Percentiles rank a stretch among this genome's conserved stretches.
phyloP scores from a whole-genome alignment of 2,113 vertebrate genomes.

The Dipodomys merriami region DNA sequence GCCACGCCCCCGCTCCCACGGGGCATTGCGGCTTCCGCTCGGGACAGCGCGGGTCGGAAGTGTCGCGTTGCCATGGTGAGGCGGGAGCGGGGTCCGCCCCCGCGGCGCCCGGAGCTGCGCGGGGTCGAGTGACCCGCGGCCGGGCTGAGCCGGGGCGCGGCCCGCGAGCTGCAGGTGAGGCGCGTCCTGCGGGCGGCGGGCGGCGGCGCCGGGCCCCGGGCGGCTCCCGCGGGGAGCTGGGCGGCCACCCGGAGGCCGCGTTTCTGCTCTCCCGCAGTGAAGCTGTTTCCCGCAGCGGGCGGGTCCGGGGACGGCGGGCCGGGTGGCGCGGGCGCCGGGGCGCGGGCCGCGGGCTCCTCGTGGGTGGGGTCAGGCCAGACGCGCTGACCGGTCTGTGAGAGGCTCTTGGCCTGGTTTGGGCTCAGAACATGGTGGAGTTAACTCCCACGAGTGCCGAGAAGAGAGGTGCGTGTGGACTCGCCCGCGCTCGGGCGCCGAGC shows the following conservation, averaged over 20 bases:
- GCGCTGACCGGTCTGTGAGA: background rate
- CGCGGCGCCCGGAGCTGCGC: conserved; percentile 8
- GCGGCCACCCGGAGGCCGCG: background rate
- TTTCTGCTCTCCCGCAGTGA: too few relatives aligned
- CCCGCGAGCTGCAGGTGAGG: conserved; percentile 46
- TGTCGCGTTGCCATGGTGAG: conserved; percentile 81
- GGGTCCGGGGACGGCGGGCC: too few relatives aligned
- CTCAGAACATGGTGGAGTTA: background rate
- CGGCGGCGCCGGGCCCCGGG: too few relatives aligned
- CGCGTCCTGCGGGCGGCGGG: background rate
- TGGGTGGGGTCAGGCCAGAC: background rate
- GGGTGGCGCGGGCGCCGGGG: background rate
- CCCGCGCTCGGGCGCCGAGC: background rate
- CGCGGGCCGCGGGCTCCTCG: background rate
- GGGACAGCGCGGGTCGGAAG: conserved; percentile 62
- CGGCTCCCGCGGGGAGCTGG: background rate
- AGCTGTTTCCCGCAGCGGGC: too few relatives aligned
- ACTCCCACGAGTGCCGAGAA: background rate
- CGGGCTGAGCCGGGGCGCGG: background rate
- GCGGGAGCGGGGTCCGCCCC: conserved; percentile 72
- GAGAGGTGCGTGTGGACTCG: background rate
- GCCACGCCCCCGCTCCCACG: background rate
- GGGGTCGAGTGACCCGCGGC: background rate
- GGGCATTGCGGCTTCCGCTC: conserved; percentile 61
- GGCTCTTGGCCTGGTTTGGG: background rate